Conservation (phyloP, 2,888 invertebrate species). For the Blastobasis lacticolella region DNA sequence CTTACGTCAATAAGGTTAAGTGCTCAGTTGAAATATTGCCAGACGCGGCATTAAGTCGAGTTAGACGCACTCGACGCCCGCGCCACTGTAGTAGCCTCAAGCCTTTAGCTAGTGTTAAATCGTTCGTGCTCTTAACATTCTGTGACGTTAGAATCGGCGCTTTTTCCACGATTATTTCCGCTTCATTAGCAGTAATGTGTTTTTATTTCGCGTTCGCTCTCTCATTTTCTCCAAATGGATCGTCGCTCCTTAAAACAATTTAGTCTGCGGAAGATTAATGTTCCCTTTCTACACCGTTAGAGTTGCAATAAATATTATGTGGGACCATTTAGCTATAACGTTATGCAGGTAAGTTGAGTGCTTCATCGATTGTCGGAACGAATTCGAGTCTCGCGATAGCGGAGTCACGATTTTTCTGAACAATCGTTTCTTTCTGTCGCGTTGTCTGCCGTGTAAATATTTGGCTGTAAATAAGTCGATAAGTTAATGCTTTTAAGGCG, state of each 20-base stretch:
- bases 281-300: constrained; percentile 33
- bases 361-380: constrained; percentile 42
- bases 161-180: constrained; percentile 40
- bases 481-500: background rate
- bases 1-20: constrained; percentile 46
- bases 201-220: constrained; percentile 38
- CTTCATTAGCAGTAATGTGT: constrained; percentile 48
- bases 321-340: constrained; percentile 24
- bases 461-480: constrained; percentile 11
- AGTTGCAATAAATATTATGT: constrained; percentile 45
- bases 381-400: constrained; percentile 41
- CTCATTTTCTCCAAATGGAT: constrained; percentile 38
- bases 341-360: constrained; percentile 1
- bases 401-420: constrained; percentile 38
- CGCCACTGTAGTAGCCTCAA: constrained; percentile 12
- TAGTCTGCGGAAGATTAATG: constrained; percentile 48
- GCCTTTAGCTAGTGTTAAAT: constrained; percentile 27
- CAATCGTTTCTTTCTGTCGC: constrained; percentile 21
- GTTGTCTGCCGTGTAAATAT: constrained; percentile 23
- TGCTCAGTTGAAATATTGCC: constrained; percentile 58
- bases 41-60: constrained; percentile 26
- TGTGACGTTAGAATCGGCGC: constrained; percentile 32
- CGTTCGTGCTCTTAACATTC: constrained; percentile 29
- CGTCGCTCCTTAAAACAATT: constrained; percentile 46
- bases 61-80: too few species aligned